These are phyloP conservation scores for Caenorhabditis sinica DNA, from an alignment of 2,888 invertebrate genomes.

Conservation along the genomic window DNA sequence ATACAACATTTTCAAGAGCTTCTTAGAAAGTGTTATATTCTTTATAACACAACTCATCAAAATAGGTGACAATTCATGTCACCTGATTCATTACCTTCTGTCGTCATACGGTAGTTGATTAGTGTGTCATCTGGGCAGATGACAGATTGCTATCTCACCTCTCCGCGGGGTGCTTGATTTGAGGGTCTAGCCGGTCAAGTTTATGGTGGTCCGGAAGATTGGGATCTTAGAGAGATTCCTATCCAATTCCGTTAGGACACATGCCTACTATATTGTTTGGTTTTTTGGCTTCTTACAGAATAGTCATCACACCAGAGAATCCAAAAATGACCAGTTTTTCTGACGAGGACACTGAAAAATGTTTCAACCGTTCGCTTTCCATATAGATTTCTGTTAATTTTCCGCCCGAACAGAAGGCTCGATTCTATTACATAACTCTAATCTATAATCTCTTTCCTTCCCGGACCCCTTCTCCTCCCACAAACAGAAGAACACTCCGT, in stretches of 20 bases:
- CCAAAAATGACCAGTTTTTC: too few species aligned
- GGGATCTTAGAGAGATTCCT: slow-evolving; percentile 1
- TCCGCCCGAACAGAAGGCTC: slow-evolving; percentile 5
- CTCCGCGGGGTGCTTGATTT: neutral
- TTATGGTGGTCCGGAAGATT: neutral
- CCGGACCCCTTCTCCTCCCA: neutral
- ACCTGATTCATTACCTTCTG: slow-evolving; percentile 4
- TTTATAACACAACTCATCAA: neutral
- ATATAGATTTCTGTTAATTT: neutral
- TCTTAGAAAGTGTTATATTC: neutral
- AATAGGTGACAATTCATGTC: slow-evolving; percentile 27
- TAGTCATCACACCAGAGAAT: too few species aligned
- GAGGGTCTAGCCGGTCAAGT: slow-evolving; percentile 3
- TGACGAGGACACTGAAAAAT: too few species aligned
- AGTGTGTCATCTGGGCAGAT: slow-evolving; percentile 9
- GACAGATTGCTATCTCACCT: slow-evolving; percentile 30
- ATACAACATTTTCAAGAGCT: slow-evolving; percentile 30
- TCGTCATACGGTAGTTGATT: slow-evolving; percentile 32
- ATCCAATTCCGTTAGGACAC: neutral
- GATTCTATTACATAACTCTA: slow-evolving; percentile 43
- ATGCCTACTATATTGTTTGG: neutral
- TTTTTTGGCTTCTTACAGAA: neutral
- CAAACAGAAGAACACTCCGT: slow-evolving; percentile 31
- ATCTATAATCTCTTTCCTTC: slow-evolving; percentile 39
- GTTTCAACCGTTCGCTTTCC: too few species aligned